Conservation (phyloP, 2,797 vertebrate genomes). For the Eurystomus glaucurus region DNA sequence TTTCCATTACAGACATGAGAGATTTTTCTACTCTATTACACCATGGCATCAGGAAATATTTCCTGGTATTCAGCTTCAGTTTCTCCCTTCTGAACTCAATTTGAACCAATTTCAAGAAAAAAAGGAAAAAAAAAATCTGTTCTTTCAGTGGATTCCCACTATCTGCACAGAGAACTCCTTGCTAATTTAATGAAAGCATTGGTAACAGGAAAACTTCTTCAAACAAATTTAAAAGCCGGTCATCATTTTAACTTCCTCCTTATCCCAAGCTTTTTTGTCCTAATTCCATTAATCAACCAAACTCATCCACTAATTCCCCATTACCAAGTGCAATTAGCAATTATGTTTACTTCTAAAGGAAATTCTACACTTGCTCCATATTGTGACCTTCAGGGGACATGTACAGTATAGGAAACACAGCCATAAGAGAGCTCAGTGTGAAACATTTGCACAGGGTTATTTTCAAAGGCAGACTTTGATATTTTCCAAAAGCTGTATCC, state of each 20-base stretch:
- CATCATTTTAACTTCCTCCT: neutral
- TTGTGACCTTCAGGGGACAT: neutral
- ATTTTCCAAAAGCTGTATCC: constrained; percentile 1
- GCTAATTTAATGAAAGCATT: neutral
- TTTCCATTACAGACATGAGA: constrained; percentile 33
- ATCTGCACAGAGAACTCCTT: neutral
- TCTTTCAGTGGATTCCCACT: neutral
- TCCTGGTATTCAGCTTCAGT: constrained; percentile 12
- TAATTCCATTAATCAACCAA: constrained; percentile 9
- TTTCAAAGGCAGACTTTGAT: neutral
- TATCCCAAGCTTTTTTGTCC: neutral
- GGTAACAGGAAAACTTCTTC: neutral
- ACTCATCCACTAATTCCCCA: neutral
- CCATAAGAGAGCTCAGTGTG: neutral
- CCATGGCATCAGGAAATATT: neutral
- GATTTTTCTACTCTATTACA: constrained; percentile 10
- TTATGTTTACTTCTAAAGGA: constrained; percentile 24
- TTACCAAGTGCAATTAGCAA: constrained; percentile 11
- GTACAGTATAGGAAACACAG: neutral
- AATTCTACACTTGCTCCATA: neutral
- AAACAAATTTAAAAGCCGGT: neutral
- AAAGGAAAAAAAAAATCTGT: neutral
- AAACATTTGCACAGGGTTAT: neutral
- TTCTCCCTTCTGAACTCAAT: neutral
- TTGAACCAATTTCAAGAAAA: constrained; percentile 17